These are phyloP conservation scores for Zaprionus lineosus DNA, from an alignment of 2,888 invertebrate genomes.

Conservation along the genomic window DNA sequence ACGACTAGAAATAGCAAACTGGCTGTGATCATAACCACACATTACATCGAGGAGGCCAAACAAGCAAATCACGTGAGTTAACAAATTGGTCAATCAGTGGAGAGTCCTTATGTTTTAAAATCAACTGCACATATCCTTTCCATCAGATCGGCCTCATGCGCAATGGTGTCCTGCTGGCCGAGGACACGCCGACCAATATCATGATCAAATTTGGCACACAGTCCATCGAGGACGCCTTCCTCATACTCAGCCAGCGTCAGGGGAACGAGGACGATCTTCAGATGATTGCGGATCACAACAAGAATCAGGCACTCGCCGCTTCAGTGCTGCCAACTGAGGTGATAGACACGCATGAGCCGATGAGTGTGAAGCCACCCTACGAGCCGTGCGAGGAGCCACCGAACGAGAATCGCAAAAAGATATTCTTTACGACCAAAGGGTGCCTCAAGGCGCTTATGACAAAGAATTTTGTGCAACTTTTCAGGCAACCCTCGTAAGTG, in stretches of 20 bases:
- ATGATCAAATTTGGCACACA: conserved; percentile 87
- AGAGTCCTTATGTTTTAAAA: neutral
- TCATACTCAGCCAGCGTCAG: conserved; percentile 88
- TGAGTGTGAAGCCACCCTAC: conserved; percentile 60
- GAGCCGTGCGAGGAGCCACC: conserved; percentile 49
- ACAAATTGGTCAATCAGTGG: neutral
- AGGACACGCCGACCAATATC: conserved; percentile 90
- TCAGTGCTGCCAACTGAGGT: conserved; percentile 73
- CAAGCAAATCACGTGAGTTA: conserved; percentile 89
- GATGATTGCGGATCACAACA: conserved; percentile 51
- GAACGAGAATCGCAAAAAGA: conserved; percentile 72
- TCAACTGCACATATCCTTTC: neutral
- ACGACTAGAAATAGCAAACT: conserved; percentile 87
- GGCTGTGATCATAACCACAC: conserved; percentile 95
- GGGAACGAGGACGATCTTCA: conserved; percentile 81
- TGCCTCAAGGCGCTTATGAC: conserved; percentile 86
- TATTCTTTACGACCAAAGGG: conserved; percentile 82
- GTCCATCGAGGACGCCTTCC: conserved; percentile 93
- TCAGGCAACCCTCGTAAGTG: conserved; percentile 88
- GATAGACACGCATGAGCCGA: conserved; percentile 68
- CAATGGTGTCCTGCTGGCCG: conserved; percentile 92
- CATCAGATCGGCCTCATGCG: conserved; percentile 95
- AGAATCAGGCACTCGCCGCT: conserved; percentile 57
- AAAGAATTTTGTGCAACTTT: conserved; percentile 88
- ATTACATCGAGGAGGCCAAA: conserved; percentile 96